Conservation (phyloP, 1,140 invertebrate genomes). For the Papilio polytes region DNA sequence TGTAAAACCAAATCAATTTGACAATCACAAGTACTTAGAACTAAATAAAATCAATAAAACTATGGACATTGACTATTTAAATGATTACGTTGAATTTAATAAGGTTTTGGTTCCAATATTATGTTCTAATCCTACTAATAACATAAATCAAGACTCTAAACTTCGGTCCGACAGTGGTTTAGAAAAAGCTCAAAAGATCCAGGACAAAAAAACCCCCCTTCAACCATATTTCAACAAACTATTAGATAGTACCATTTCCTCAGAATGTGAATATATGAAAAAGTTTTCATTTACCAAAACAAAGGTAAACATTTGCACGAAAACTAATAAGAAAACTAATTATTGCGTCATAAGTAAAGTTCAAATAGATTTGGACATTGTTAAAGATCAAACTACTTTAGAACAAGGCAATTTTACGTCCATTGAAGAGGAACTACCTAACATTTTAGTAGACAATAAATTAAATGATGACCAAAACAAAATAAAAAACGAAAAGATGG, state of each 20-base stretch:
- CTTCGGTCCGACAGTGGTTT: neutral
- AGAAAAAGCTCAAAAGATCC: neutral
- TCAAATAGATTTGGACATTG: slow-evolving; percentile 48
- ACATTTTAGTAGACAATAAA: neutral
- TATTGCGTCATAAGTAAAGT: slow-evolving; percentile 61
- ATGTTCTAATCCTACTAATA: neutral
- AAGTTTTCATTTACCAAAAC: slow-evolving; percentile 52
- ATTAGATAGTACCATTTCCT: slow-evolving; percentile 8
- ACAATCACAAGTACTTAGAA: neutral
- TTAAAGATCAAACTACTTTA: slow-evolving; percentile 9
- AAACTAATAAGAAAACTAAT: slow-evolving; percentile 47
- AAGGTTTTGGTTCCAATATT: neutral
- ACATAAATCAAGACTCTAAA: neutral
- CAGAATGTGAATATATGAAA: slow-evolving; percentile 43
- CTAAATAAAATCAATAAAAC: neutral
- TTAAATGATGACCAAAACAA: neutral
- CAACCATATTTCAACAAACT: slow-evolving; percentile 4
- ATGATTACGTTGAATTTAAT: neutral
- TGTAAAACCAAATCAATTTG: neutral
- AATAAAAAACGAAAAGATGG: neutral
- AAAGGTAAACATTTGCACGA: slow-evolving; percentile 56
- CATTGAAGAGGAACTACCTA: neutral
- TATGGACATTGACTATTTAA: neutral
- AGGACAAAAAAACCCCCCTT: neutral
- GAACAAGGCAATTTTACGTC: neutral